Percentiles rank a stretch among this genome's conserved stretches.
Evolutionary conservation across 2,113 vertebrate genomes (phyloP).

Genomic region (Actenoides hombroni): DNA sequence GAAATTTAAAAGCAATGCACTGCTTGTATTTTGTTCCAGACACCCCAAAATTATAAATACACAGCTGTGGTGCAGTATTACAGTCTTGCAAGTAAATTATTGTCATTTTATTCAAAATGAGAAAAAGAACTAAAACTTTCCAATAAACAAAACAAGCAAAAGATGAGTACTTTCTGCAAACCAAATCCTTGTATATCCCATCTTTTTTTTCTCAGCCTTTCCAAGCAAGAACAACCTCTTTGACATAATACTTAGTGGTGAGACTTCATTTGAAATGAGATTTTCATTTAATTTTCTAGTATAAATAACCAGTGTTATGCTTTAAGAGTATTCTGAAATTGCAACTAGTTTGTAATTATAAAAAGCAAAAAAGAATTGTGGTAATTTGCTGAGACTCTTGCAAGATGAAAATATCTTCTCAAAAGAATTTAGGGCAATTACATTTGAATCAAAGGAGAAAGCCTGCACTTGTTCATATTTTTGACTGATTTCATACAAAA

Average conservation of each 20-base stretch:
- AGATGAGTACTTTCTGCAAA: background rate
- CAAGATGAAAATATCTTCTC: background rate
- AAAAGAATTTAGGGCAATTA: background rate
- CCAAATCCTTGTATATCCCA: background rate
- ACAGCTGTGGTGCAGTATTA: background rate
- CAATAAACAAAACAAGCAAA: background rate
- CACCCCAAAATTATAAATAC: background rate
- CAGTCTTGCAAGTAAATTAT: background rate
- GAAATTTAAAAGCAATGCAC: background rate
- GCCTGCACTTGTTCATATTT: background rate
- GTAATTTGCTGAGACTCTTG: background rate
- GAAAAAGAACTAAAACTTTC: background rate
- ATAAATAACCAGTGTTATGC: background rate
- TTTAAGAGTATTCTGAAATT: background rate
- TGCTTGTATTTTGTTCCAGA: background rate
- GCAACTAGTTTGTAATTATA: background rate
- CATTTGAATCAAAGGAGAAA: background rate
- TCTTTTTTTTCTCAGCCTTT: background rate
- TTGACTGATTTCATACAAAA: background rate
- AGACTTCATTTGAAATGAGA: background rate
- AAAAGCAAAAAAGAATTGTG: background rate
- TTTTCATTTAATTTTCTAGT: background rate
- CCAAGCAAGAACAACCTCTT: background rate
- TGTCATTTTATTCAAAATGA: background rate
- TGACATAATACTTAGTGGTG: background rate